Percentiles rank a stretch among this genome's conserved stretches.
Evolutionary conservation across 2,113 vertebrate genomes (phyloP).

Genomic region (Morone saxatilis): DNA sequence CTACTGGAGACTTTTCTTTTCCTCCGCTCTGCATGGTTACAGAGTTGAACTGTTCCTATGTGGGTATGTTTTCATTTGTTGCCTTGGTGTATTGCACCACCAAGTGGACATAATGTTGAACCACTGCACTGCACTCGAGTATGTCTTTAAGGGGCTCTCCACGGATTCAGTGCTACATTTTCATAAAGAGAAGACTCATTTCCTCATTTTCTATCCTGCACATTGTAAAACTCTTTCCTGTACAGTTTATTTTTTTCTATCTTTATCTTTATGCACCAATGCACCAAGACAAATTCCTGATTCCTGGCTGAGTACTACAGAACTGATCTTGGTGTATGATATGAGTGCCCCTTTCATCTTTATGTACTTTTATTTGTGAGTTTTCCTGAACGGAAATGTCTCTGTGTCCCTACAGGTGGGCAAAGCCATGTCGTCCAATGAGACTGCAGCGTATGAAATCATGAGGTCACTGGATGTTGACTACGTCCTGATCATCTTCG

Average conservation of each 20-base stretch:
- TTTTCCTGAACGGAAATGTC: not conserved
- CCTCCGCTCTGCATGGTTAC: not conserved
- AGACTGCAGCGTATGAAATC: constrained; percentile 95
- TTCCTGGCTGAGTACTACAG: not conserved
- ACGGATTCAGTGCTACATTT: not conserved
- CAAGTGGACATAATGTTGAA: constrained; percentile 26
- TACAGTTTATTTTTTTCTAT: no score
- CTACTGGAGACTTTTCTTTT: not conserved
- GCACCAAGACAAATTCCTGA: no score
- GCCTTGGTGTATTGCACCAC: constrained; percentile 31
- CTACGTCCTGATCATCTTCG: constrained; percentile 97
- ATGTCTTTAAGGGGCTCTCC: not conserved
- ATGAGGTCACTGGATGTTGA: constrained; percentile 97
- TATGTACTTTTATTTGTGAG: not conserved
- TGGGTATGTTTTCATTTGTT: not conserved
- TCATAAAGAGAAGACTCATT: not conserved
- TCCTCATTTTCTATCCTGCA: no score
- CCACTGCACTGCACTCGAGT: not conserved
- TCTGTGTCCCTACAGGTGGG: constrained; percentile 87
- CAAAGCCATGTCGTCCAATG: constrained; percentile 98
- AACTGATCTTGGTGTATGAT: not conserved
- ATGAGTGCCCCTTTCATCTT: not conserved
- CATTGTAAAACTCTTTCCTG: no score
- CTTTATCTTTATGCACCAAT: no score
- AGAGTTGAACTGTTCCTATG: not conserved